Evolutionary conservation across 2,113 vertebrate species (phyloP).

Genomic region (Triplophysa rosa): DNA sequence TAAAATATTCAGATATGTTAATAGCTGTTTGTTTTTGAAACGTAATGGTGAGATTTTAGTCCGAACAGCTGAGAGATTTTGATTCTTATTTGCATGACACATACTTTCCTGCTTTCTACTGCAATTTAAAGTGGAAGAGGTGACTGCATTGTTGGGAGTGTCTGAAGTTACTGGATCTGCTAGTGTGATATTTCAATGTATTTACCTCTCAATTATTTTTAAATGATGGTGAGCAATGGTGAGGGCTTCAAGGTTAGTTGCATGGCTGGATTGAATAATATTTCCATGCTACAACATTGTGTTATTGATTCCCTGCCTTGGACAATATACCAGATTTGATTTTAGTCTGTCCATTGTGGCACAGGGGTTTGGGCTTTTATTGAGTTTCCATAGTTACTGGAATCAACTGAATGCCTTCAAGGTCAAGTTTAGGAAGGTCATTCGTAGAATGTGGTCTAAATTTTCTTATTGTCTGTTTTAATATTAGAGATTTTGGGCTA

Average conservation of each 20-base stretch:
- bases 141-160: not conserved
- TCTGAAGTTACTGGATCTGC: not conserved
- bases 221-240: not conserved
- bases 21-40: not conserved
- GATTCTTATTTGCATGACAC: not conserved
- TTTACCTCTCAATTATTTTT: constrained; percentile 17
- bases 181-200: not conserved
- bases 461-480: not conserved
- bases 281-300: constrained; percentile 16
- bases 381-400: constrained; percentile 32
- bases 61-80: not conserved
- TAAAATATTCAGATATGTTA: not conserved
- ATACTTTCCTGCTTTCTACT: no score
- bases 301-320: constrained; percentile 9
- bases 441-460: not conserved
- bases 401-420: not conserved
- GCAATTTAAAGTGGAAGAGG: not conserved
- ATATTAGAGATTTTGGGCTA: not conserved
- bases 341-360: constrained; percentile 21
- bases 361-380: constrained; percentile 12
- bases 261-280: constrained; percentile 8
- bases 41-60: not conserved
- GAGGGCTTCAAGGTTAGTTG: constrained; percentile 11
- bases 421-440: constrained; percentile 30
- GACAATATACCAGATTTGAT: constrained; percentile 32